phyloP scores from a whole-genome alignment of 1,140 invertebrate genomes.

The Trichonephila clavata region DNA sequence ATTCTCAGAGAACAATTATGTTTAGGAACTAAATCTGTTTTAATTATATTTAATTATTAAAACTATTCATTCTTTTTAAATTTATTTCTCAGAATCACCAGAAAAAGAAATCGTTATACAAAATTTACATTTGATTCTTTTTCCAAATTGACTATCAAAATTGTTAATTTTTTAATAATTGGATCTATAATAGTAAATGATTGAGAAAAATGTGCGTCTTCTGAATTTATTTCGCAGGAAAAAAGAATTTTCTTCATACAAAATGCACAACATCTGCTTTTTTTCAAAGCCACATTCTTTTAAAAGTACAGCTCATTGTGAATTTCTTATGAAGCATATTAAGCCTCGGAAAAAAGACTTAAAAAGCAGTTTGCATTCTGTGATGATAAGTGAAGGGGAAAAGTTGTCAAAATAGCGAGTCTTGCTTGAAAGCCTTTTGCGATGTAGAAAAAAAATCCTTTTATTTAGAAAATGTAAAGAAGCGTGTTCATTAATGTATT shows the following conservation, averaged over 20 bases:
- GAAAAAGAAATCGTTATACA: too few species aligned
- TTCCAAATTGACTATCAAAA: too few species aligned
- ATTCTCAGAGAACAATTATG: too few species aligned
- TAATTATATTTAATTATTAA: too few species aligned
- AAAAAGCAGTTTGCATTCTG: conserved; percentile 28
- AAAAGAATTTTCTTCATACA: not conserved
- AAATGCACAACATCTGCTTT: not conserved
- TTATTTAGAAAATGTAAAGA: conserved; percentile 32
- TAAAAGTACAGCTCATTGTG: not conserved
- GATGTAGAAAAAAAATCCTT: not conserved
- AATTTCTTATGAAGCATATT: not conserved
- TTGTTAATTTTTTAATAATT: too few species aligned
- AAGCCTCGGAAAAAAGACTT: not conserved
- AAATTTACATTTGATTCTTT: too few species aligned
- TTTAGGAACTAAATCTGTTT: too few species aligned
- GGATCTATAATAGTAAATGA: too few species aligned
- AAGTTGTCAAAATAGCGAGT: conserved; percentile 27
- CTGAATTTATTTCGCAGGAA: not conserved
- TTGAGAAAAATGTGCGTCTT: too few species aligned
- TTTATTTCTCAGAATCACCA: too few species aligned
- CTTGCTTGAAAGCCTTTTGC: not conserved
- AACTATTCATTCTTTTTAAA: too few species aligned
- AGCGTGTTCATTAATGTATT: conserved; percentile 15
- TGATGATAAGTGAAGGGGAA: not conserved
- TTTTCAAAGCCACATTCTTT: conserved; percentile 5